Evolutionary conservation across 2,113 vertebrate species (phyloP), one percentile per base, ranked within the genome.

Genomic region (Pelecanoides urinatrix): DNA sequence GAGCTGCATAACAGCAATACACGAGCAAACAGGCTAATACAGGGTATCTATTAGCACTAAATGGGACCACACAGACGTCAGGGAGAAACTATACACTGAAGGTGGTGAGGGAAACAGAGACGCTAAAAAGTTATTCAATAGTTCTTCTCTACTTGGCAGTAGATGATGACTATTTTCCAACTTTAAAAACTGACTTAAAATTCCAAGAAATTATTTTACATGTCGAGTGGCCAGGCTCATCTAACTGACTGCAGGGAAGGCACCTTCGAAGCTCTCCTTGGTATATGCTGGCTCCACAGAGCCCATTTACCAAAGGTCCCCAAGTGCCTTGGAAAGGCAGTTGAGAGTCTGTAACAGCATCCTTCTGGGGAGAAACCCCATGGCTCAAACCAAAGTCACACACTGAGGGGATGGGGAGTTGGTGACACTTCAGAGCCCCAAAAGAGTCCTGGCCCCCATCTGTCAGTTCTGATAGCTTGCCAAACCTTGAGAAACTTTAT

Each of bases 11-110:
- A 59, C 47, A 86, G 68, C 62, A 58, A 32, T 44, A 65, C 15
- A 44, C 0, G 0, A 63, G 26, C 66, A 52, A 88, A 82, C 15
- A 79, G 44, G 23, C 30, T 34, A 30, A 4, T n/a, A 25, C 15
- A 34, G 30, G 25, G 17, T 17, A 0, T 45, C 70, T 1, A 0
- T 62, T 45, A 80, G 67, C 45, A 25, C 26, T 62, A 61, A 79
- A 18, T 32, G 32, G 22, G 66, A 36, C 27, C n/a, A 72, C 30
- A 32, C 8, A 4, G 4, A 10, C 25, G 18, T 25, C 4, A 38
- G 86, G 40, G 73, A 58, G 52, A 20, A 65, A 40, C 32, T 13
- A 16, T 2, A 17, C 32, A 18, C 13, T 40, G 53, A 26, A 74
- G 49, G 8, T 21, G 27, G 40, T n/a, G 63, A 81, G 29, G 44